Percentiles rank a stretch among this genome's conserved stretches.
phyloP scores from a whole-genome alignment of 2,797 vertebrate species.

The Oreochromis grahami region DNA sequence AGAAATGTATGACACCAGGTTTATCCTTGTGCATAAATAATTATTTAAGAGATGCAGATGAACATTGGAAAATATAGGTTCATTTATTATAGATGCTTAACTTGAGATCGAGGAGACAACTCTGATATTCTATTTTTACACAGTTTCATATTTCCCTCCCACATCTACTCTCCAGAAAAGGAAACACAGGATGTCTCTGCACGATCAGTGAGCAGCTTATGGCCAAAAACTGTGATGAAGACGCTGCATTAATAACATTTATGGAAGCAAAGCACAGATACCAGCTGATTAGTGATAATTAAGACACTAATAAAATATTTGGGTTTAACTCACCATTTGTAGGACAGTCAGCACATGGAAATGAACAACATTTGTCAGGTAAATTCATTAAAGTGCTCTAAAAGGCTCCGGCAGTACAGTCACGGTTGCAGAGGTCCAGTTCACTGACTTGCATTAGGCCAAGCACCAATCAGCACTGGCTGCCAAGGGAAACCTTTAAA shows the following conservation, averaged over 20 bases:
- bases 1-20: no score
- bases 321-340: background rate
- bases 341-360: rapidly evolving
- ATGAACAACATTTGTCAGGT: background rate
- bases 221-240: rapidly evolving
- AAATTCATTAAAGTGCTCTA: background rate
- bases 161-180: background rate
- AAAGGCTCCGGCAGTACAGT: background rate
- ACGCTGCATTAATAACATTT: background rate
- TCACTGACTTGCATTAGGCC: background rate
- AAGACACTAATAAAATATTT: background rate
- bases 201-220: background rate
- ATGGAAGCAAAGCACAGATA: background rate
- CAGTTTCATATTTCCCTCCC: background rate
- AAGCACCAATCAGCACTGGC: background rate
- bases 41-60: background rate
- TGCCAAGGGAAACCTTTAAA: background rate
- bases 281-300: background rate
- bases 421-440: background rate
- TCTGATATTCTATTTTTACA: background rate
- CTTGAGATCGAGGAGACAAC: background rate
- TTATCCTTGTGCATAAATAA: no score
- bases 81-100: rapidly evolving
- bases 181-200: background rate
- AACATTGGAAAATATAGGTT: rapidly evolving